Evolutionary conservation across 1,140 invertebrate genomes (phyloP).

Genomic region (Helicoverpa zea): DNA sequence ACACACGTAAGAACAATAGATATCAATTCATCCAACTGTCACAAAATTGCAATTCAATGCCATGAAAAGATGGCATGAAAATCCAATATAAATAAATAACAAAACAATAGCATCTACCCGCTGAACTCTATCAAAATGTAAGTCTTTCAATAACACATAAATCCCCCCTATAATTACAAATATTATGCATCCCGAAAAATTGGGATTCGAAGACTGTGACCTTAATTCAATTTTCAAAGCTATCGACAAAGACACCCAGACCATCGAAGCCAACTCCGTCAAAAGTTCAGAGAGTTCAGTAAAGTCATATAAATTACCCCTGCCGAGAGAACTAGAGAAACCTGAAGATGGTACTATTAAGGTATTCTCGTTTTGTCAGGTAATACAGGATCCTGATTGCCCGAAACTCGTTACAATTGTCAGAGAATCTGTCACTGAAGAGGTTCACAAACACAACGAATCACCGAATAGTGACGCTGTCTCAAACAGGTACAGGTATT

Average conservation of each 20-base stretch:
- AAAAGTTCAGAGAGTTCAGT: conserved; percentile 49
- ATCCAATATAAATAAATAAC: no score
- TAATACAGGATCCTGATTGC: conserved; percentile 60
- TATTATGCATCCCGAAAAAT: conserved; percentile 65
- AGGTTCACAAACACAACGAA: conserved; percentile 43
- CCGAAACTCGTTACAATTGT: conserved; percentile 54
- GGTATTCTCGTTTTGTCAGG: conserved; percentile 57
- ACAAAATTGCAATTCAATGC: no score
- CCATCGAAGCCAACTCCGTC: conserved; percentile 44
- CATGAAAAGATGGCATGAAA: no score
- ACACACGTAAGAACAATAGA: neutral
- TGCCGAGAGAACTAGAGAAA: conserved; percentile 49
- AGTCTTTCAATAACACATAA: conserved; percentile 5
- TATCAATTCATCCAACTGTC: neutral
- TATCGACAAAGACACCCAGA: conserved; percentile 65
- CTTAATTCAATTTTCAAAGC: conserved; percentile 44
- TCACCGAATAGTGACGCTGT: neutral
- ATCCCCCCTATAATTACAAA: neutral
- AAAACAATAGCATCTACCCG: no score
- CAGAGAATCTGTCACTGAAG: conserved; percentile 63
- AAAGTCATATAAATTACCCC: conserved; percentile 44
- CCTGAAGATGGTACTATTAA: conserved; percentile 55
- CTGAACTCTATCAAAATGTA: conserved; percentile 36
- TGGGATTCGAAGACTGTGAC: conserved; percentile 45
- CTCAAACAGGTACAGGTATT: conserved; percentile 62